Base-by-base conservation (phyloP, 1,140 invertebrate species). In the Drosophila gunungcola region DNA sequence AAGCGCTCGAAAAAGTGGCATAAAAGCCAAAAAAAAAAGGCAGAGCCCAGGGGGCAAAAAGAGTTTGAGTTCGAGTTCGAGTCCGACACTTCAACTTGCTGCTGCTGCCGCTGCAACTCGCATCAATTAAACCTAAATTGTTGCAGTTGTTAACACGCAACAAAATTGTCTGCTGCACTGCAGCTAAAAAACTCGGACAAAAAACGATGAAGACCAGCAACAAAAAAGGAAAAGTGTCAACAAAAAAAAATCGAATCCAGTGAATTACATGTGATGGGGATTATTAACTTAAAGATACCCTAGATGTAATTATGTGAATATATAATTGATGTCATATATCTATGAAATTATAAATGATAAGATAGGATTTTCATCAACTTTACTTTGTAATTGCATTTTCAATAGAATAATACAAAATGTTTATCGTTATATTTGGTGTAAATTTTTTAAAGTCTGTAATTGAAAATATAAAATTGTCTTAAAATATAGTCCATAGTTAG, bases 101-200 rank as follows among this genome's bases (percentile, higher is more conserved):
- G 75, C 72, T 69, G 73, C 63, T 69, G 75, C 72, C 65, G 73
- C 63, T 73, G 82, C 82, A 82, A 68, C 74, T 78, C 67, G 80
- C 84, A 89, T 89, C 84, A 89, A 89, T 89, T 89, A 88, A 88
- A 88, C 84, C 84, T 89, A 88, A 88, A 88, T 89, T 89, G 84
- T 89, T 89, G 84, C 84, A 89, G 84, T 88, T 89, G 84, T 89
- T 89, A 89, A 89, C 84, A 89, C 80, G 84, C 84, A 89, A 89
- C 84, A 89, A 89, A 89, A 89, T 89, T 89, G 84, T 89, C 84
- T 80, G 80, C 83, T 79, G 83, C 82, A 86, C 53, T 89, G 84
- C 84, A 89, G 72, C 78, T 78, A 89, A 83, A 80, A 74, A 80
- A 63, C 64, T 54, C 51, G 13, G 34, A 1, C 27, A 68, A 70